Conservation (phyloP, 2,888 invertebrate genomes). For the Chloroclysta siterata region DNA sequence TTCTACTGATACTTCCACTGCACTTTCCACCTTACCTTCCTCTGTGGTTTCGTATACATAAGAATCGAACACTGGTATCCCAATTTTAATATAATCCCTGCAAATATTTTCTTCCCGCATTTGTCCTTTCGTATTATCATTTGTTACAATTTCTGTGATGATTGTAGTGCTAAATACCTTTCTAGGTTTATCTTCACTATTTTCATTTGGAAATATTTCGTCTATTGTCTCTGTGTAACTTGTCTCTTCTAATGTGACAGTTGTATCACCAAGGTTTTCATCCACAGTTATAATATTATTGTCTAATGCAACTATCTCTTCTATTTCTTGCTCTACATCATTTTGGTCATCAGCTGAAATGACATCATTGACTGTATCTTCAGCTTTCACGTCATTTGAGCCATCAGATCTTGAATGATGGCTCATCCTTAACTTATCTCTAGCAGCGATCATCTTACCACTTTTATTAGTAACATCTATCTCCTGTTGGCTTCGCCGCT, state of each 20-base stretch:
- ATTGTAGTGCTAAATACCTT: conserved; percentile 31
- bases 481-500: conserved; percentile 59
- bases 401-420: conserved; percentile 3
- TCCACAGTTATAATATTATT: neutral
- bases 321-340: neutral
- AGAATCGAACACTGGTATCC: conserved; percentile 40
- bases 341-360: neutral
- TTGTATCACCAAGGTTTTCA: conserved; percentile 23
- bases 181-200: conserved; percentile 29
- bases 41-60: conserved; percentile 28
- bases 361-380: too few relatives aligned
- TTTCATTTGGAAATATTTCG: conserved; percentile 18
- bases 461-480: conserved; percentile 32
- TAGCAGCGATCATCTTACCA: conserved; percentile 41
- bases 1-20: conserved; percentile 1
- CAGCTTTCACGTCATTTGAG: too few relatives aligned
- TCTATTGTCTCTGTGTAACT: conserved; percentile 25
- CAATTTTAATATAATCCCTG: conserved; percentile 38
- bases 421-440: conserved; percentile 38
- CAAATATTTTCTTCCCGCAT: conserved; percentile 38
- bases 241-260: conserved; percentile 30
- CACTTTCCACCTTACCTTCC: conserved; percentile 27
- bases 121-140: conserved; percentile 17
- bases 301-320: neutral
- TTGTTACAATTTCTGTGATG: conserved; percentile 25